phyloP scores from a whole-genome alignment of 1,140 invertebrate species.

The Megalopta genalis region DNA sequence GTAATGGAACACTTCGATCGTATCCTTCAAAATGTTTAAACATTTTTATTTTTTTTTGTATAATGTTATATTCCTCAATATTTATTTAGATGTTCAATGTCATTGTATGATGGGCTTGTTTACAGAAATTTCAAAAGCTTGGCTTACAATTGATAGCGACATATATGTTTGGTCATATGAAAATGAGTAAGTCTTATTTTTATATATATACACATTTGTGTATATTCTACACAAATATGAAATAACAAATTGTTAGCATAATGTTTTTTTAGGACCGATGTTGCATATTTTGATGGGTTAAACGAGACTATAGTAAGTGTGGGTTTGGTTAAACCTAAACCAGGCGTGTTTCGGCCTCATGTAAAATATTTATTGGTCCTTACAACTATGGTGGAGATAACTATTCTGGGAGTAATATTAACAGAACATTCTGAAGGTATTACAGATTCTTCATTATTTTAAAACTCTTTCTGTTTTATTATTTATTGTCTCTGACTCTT shows the following conservation, averaged over 20 bases:
- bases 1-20: slow-evolving; percentile 96
- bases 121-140: slow-evolving; percentile 96
- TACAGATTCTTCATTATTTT: slow-evolving; percentile 23
- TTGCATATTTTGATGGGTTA: slow-evolving; percentile 95
- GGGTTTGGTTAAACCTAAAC: slow-evolving; percentile 91
- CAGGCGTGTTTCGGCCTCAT: slow-evolving; percentile 92
- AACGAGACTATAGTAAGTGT: slow-evolving; percentile 94
- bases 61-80: slow-evolving; percentile 59
- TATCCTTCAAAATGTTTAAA: slow-evolving; percentile 85
- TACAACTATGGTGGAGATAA: slow-evolving; percentile 95
- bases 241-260: slow-evolving; percentile 2
- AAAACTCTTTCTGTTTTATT: slow-evolving; percentile 20
- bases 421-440: slow-evolving; percentile 79
- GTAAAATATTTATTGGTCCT: slow-evolving; percentile 96
- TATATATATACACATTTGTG: slow-evolving; percentile 6
- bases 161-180: slow-evolving; percentile 91
- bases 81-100: slow-evolving; percentile 90
- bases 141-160: slow-evolving; percentile 98
- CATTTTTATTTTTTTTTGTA: slow-evolving; percentile 52
- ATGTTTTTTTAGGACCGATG: slow-evolving; percentile 84
- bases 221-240: slow-evolving; percentile 8
- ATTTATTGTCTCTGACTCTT: slow-evolving; percentile 37
- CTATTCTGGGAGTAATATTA: slow-evolving; percentile 91
- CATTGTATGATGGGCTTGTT: slow-evolving; percentile 98
- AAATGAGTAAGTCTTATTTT: slow-evolving; percentile 69